Conservation (phyloP, 2,888 invertebrate species). For the Aphelenchoides bicaudatus region DNA sequence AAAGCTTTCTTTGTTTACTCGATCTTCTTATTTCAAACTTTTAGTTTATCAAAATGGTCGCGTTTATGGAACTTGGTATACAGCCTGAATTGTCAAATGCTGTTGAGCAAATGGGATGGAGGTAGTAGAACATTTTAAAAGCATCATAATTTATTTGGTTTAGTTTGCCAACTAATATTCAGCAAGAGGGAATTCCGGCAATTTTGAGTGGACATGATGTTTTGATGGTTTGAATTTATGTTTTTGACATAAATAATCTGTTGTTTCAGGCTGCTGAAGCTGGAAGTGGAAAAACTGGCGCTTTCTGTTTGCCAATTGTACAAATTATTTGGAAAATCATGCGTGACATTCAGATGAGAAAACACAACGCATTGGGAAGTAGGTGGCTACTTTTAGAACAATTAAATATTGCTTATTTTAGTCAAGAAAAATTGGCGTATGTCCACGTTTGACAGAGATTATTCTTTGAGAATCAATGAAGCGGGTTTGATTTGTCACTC, state of each 20-base stretch:
- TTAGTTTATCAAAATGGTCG: too few species aligned
- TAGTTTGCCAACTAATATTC: constrained; percentile 94
- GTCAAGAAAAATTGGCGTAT: constrained; percentile 26
- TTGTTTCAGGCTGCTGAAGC: constrained; percentile 82
- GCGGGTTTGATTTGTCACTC: constrained; percentile 24
- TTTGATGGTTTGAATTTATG: constrained; percentile 70
- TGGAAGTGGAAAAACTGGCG: constrained; percentile 96
- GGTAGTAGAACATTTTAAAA: not conserved
- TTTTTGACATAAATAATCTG: constrained; percentile 6
- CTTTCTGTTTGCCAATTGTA: constrained; percentile 93
- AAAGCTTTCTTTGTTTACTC: too few species aligned
- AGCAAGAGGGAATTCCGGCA: constrained; percentile 92
- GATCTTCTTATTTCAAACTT: too few species aligned
- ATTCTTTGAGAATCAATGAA: constrained; percentile 26
- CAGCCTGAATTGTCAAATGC: not conserved
- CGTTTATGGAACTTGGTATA: not conserved
- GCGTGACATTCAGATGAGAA: constrained; percentile 23
- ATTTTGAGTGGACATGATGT: constrained; percentile 98
- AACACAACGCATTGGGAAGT: not conserved
- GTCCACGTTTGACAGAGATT: constrained; percentile 32
- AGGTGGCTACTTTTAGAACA: not conserved
- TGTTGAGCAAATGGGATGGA: not conserved
- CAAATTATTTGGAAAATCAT: constrained; percentile 97
- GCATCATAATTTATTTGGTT: constrained; percentile 27
- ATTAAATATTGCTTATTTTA: not conserved